Base-by-base conservation (phyloP, 2,888 invertebrate species). In the Crossocerus cetratus region DNA sequence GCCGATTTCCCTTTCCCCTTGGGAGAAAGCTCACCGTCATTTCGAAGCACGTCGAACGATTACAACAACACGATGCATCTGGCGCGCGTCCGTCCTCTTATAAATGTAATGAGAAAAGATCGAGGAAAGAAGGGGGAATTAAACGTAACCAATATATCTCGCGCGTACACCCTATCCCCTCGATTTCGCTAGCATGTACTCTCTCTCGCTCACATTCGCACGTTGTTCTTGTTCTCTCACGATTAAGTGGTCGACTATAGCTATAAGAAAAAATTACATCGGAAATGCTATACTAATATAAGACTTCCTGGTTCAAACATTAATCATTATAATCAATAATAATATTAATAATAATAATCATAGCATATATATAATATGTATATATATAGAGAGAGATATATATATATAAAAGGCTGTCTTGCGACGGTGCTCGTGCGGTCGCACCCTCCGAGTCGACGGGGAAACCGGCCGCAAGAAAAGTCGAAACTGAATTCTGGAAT, bases 201-300 rank as follows among this genome's bases (percentile, higher is more conserved):
- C 55, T 60, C 66, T 68, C 71, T 57, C 61, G 61, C 44, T 11
- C 58, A 57, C 62, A 16, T 55, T 55, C 66, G 54, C 69, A 53
- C 70, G 32, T 66, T 66, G 16, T 65, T 23, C n/a, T 43, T 21
- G 44, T 22, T 59, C 59, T 65, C 21, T 60, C 43, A 62, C 18
- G 55, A 57, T 77, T 66, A 61, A 76, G 72, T 81, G 75, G 70
- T 72, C 74, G 72, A 62, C 72, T 79, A 72, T 62, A 67, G 18
- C 70, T 78, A 82, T 62, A 59, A 83, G 76, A 80, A 81, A 82
- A 78, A 82, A 83, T 77, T 78, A 82, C 81, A 83, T 82, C 67
- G 72, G 75, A 75, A 83, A 67, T 49, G 20, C 63, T 76, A 78
- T 43, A 58, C 72, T 81, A 82, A 59, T 72, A 32, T 32, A 75